Conservation (phyloP, 2,888 invertebrate species). For the Odontothrips loti region DNA sequence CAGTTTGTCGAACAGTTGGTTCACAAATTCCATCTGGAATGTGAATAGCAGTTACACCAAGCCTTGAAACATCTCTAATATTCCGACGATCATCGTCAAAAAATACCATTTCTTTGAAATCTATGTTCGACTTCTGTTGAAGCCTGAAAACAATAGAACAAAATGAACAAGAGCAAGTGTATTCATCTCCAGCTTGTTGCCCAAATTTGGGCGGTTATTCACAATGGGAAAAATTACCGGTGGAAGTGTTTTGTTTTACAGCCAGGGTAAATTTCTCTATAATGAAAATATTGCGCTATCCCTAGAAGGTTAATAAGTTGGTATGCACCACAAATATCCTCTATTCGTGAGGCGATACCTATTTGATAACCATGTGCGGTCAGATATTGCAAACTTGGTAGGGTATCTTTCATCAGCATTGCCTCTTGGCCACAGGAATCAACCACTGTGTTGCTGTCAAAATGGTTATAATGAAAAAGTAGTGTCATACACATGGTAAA, state of each 20-base stretch:
- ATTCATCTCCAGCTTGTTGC: neutral
- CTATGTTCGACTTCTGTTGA: constrained; percentile 34
- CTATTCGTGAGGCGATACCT: neutral
- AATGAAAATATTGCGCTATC: neutral
- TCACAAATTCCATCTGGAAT: constrained; percentile 47
- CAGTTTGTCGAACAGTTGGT: neutral
- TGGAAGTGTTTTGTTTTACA: neutral
- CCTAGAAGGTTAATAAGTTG: neutral
- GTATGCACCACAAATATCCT: neutral
- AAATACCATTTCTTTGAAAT: constrained; percentile 36
- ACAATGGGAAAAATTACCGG: neutral
- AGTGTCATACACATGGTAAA: neutral
- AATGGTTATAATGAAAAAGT: neutral
- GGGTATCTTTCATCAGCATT: neutral
- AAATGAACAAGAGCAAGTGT: neutral
- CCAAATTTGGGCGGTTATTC: neutral
- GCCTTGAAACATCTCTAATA: constrained; percentile 36
- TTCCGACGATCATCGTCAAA: constrained; percentile 38
- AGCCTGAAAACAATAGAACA: constrained; percentile 29
- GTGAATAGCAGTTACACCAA: constrained; percentile 40
- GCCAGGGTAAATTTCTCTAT: constrained; percentile 1
- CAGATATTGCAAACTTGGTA: neutral
- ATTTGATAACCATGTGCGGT: neutral
- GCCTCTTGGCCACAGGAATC: neutral
- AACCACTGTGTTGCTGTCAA: neutral